A percentile compares a stretch with the other conserved stretches of the same genome.
Conservation (phyloP, 2,113 vertebrate species). For the Tonatia bakeri region DNA sequence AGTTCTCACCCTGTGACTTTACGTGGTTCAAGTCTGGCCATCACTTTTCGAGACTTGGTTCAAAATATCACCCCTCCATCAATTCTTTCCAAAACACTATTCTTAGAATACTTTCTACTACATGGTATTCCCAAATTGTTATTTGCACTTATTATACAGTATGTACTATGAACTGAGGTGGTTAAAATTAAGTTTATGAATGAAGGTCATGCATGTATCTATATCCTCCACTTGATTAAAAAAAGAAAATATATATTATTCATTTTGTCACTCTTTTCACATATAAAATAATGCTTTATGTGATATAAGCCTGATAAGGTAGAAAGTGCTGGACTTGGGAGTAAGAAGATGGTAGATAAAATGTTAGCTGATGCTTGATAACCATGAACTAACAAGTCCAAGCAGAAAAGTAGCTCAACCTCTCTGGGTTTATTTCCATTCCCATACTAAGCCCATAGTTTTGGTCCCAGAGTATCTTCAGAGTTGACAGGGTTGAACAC, state of each 20-base stretch:
- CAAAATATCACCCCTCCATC: neutral
- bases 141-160: neutral
- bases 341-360: neutral
- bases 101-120: neutral
- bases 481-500: rapidly evolving
- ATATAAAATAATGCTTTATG: neutral
- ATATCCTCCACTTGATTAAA: neutral
- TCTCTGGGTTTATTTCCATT: neutral
- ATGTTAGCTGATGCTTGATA: neutral
- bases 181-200: neutral
- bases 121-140: neutral
- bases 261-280: neutral
- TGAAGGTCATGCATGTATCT: neutral
- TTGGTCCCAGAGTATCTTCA: rapidly evolving
- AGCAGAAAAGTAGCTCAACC: neutral
- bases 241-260: neutral
- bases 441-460: neutral
- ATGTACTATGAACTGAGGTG: neutral
- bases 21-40: neutral
- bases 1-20: neutral
- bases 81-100: neutral
- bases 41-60: neutral
- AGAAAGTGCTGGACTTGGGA: neutral
- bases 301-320: neutral
- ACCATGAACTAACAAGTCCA: neutral